These are phyloP conservation scores for Hetaerina titia DNA, from an alignment of 2,888 invertebrate species.

Conservation along the genomic window DNA sequence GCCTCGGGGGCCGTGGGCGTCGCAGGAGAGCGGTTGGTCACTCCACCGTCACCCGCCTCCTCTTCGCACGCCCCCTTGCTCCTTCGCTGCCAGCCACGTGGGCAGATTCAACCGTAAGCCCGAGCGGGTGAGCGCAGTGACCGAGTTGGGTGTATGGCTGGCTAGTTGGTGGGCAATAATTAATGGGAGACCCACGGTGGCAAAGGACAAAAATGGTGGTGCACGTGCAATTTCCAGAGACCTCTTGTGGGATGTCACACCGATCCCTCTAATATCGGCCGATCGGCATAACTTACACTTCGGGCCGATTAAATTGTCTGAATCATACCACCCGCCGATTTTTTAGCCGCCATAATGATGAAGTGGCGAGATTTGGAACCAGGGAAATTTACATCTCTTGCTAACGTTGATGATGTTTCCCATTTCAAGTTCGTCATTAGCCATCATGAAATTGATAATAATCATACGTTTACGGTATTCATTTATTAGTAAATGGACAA, in stretches of 20 bases:
- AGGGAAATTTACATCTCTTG: no score
- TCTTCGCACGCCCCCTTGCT: neutral
- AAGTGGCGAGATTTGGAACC: no score
- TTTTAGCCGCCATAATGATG: neutral
- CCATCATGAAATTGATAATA: no score
- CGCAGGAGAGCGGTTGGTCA: neutral
- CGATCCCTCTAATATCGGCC: neutral
- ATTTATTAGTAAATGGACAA: no score
- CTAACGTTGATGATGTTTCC: no score
- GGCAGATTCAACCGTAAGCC: constrained; percentile 23
- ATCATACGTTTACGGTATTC: no score
- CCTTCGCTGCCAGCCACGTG: neutral
- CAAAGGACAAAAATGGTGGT: constrained; percentile 12
- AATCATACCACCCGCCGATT: neutral
- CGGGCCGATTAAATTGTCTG: neutral
- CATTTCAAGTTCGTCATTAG: no score
- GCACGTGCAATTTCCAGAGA: constrained; percentile 33
- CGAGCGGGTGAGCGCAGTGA: neutral
- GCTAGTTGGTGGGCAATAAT: neutral
- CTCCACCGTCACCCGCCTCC: neutral
- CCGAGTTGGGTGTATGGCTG: neutral
- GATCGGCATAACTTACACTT: neutral
- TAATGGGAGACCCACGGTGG: constrained; percentile 23
- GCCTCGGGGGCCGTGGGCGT: constrained; percentile 3
- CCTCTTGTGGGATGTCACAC: constrained; percentile 14